Base-by-base conservation (phyloP, 1,140 invertebrate species). In the Drosophila nigrodunni region DNA sequence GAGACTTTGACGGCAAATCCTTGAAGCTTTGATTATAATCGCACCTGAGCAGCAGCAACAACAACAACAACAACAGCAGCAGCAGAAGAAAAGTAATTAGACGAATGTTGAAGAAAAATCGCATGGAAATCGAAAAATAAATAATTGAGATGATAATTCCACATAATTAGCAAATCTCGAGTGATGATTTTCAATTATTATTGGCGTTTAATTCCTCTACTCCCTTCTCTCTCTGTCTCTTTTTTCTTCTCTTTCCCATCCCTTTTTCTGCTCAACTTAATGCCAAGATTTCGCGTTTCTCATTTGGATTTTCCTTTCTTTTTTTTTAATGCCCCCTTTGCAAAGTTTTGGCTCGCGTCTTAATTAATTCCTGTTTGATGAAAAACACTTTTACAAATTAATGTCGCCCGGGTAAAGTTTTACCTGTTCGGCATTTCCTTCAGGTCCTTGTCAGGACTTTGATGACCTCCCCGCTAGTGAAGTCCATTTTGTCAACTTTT, bases 71-170 rank as follows among this genome's bases (percentile, higher is more conserved):
- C 7, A 11, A 6, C 25, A 43, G 47, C 3, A 49, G 5, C 0
- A 37, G 34, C 25, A 54, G 62, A 73, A 78, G 18, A 78, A 73
- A 78, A 68, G 80, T 89, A 89, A 85, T 89, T 88, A 87, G 76
- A 82, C 35, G 55, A 67, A 60, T 50, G 58, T 25, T n/a, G 35
- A 74, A 55, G 60, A 80, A 78, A 75, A 80, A 86, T 54, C 68
- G 82, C 78, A 85, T 85, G 68, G 70, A 83, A 88, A 80, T 81
- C 80, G 85, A 83, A 85, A 85, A 89, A 89, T 88, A 85, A 85
- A 90, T 89, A 90, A 89, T 89, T 89, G 81, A 89, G 81, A 85
- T 85, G 85, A 90, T 89, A 89, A 89, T 89, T 90, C 86, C 85
- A 81, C 78, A 85, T 89, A 89, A 89, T 89, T 89, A 89, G 86